Base-by-base conservation (phyloP, 2,888 invertebrate genomes). In the Lagria hirta region DNA sequence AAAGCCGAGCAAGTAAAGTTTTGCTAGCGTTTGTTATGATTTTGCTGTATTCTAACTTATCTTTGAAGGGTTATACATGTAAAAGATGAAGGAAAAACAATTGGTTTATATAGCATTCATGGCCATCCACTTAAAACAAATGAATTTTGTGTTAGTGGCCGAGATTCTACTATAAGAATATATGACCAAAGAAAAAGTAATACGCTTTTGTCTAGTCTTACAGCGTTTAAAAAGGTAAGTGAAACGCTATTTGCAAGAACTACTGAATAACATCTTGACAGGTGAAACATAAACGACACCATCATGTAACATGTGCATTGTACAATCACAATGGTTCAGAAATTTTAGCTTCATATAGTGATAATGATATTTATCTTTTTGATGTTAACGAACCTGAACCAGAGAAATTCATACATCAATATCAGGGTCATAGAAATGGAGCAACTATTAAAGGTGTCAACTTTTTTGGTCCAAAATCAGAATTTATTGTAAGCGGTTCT, bases 241-340 rank as follows among this genome's bases (percentile, higher is more conserved):
- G 30, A 44, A 26, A 18, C 21, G 18, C 21, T 18, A 20, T 6
- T 24, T n/a, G 13, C 20, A 22, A 21, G 10, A 13, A 3, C 4
- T 5, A 13, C n/a, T 5, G 3, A 11, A 42, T 29, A n/a, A 13
- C 16, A 14, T 15, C 7, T 18, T 46, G 40, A 2, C 14, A 46
- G 49, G 18, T 21, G 4, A 29, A 32, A 35, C 26, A 12, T 12
- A 46, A 29, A 23, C 18, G 33, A 22, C 40, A 38, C 49, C 73
- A 77, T 7, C 86, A 91, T 65, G 81, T 96, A 2, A 95, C 96
- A 0, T 90, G 89, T 64, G 90, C 91, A 4, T 83, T 92, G 2
- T 97, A 91, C 73, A 96, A 90, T 72, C 83, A 90, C 73, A 84
- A 89, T 70, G 96, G 96, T 24, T 80, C 86, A 33, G 92, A 95